A percentile compares a stretch with the other conserved stretches of the same genome.
Conservation (phyloP, 2,888 invertebrate species). For the Spilarctia lutea region DNA sequence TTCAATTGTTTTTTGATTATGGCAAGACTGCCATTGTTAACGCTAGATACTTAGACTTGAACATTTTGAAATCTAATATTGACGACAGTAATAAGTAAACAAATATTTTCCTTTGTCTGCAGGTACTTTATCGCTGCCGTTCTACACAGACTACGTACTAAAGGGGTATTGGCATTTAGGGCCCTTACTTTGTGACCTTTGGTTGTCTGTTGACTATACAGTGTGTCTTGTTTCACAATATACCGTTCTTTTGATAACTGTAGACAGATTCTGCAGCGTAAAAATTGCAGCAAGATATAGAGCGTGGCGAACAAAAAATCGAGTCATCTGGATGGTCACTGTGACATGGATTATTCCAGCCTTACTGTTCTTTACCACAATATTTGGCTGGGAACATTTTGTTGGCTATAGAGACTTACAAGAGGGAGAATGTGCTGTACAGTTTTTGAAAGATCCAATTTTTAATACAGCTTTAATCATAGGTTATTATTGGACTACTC, state of each 20-base stretch:
- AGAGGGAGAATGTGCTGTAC: conserved; percentile 97
- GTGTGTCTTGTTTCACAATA: conserved; percentile 99
- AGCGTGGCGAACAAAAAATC: conserved; percentile 97
- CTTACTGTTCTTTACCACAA: conserved; percentile 98
- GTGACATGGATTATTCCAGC: conserved; percentile 99
- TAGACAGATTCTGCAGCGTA: conserved; percentile 99
- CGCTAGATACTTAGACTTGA: conserved; percentile 3
- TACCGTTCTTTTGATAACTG: conserved; percentile 99
- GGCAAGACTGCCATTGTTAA: background rate
- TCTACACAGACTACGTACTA: conserved; percentile 98
- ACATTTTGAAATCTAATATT: conserved; percentile 36
- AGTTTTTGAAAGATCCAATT: conserved; percentile 98
- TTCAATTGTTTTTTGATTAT: too few relatives aligned
- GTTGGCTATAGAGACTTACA: conserved; percentile 95
- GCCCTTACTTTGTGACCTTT: conserved; percentile 97
- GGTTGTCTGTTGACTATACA: conserved; percentile 99
- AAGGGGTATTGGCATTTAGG: conserved; percentile 99
- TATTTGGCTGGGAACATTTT: conserved; percentile 99
- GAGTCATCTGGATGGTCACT: conserved; percentile 98
- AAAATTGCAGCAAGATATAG: conserved; percentile 99
- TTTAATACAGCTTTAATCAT: conserved; percentile 99
- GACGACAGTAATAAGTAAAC: conserved; percentile 34
- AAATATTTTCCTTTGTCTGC: conserved; percentile 64
- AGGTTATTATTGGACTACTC: conserved; percentile 98
- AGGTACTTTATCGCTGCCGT: conserved; percentile 99